These are phyloP conservation scores for Nemopilema nomurai DNA, from an alignment of 30 jellyfish, hydroid and myxozoan genomes.

Conservation along the genomic window DNA sequence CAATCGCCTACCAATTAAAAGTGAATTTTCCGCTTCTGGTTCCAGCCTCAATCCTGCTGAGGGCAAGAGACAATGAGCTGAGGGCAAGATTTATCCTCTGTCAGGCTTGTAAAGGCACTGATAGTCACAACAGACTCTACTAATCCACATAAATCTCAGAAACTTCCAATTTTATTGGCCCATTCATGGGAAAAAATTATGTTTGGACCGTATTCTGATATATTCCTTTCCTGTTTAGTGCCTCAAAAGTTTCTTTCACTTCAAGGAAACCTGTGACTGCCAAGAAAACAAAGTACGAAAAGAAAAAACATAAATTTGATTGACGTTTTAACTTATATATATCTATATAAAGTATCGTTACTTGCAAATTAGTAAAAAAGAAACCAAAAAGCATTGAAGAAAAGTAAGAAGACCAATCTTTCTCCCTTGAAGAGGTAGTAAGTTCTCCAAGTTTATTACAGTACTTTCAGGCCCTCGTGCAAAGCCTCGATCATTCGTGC, in stretches of 20 bases:
- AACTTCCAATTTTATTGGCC: neutral
- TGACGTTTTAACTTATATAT: neutral
- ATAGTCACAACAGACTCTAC: neutral
- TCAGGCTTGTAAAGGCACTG: constrained; percentile 5
- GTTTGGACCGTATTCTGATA: constrained; percentile 17
- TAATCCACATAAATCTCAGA: neutral
- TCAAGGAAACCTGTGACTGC: constrained; percentile 13
- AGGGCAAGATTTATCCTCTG: neutral
- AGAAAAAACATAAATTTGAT: constrained; percentile 12
- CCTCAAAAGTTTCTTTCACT: constrained; percentile 4
- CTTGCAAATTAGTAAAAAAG: neutral
- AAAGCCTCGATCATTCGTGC: constrained; percentile 6
- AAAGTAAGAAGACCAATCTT: neutral
- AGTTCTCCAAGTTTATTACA: constrained; percentile 2
- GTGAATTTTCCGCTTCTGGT: neutral
- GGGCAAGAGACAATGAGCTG: constrained; percentile 4
- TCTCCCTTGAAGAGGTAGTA: neutral
- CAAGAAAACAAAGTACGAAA: neutral
- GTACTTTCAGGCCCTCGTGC: neutral
- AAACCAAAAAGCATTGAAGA: neutral
- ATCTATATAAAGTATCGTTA: constrained; percentile 4
- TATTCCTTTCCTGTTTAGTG: neutral
- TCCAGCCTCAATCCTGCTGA: neutral
- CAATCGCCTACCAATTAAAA: neutral
- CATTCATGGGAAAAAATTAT: neutral